A percentile compares a stretch with the other conserved stretches of the same genome.
Evolutionary conservation across 2,888 invertebrate genomes (phyloP).

Genomic region (Tolmerus cingulatus): DNA sequence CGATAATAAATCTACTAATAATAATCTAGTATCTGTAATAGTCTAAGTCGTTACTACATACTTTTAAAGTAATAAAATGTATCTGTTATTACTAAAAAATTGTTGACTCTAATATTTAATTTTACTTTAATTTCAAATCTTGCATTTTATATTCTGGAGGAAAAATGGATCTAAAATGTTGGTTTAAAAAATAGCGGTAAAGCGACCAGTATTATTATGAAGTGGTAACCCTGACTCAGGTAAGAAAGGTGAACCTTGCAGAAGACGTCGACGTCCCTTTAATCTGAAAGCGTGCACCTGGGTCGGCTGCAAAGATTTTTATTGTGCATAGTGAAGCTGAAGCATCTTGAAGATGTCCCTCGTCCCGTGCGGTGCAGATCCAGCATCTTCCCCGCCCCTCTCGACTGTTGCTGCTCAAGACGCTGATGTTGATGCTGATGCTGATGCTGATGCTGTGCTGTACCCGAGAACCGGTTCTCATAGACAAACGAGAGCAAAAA

Average conservation of each 20-base stretch:
- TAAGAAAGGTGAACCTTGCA: not conserved
- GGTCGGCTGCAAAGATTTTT: not conserved
- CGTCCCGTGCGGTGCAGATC: not conserved
- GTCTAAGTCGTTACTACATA: too few species aligned
- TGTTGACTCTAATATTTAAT: too few species aligned
- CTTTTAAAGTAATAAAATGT: too few species aligned
- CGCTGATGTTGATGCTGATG: not conserved
- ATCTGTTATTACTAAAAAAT: too few species aligned
- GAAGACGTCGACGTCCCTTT: not conserved
- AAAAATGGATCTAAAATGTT: too few species aligned
- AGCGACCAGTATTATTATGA: too few species aligned
- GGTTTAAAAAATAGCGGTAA: too few species aligned
- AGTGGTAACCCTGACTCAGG: not conserved
- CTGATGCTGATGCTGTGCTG: not conserved
- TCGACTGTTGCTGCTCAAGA: not conserved
- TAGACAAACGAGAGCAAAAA: not conserved
- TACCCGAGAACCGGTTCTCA: not conserved
- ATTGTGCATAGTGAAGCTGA: not conserved
- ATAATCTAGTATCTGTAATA: too few species aligned
- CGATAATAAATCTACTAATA: too few species aligned
- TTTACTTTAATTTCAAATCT: too few species aligned
- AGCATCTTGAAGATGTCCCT: not conserved
- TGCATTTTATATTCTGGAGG: too few species aligned
- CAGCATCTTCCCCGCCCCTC: not conserved
- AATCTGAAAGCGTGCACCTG: not conserved